phyloP scores from a whole-genome alignment of 1,140 invertebrate genomes.

The Leptestheria dahalacensis region DNA sequence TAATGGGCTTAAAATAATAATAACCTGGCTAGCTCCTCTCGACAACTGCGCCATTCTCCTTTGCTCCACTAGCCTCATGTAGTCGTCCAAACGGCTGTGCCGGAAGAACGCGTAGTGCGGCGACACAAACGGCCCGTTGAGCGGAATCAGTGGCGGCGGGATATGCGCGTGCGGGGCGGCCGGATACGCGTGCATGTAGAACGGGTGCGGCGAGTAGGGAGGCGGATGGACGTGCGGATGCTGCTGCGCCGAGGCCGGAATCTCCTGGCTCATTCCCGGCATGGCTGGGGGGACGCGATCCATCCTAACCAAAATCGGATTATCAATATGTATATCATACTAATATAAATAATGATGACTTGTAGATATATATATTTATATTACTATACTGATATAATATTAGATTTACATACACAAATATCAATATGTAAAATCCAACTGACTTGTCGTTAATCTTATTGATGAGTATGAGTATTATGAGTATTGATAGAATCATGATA shows the following conservation, averaged over 20 bases:
- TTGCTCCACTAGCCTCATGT: slow-evolving; percentile 39
- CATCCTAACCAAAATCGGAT: neutral
- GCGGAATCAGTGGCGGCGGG: slow-evolving; percentile 12
- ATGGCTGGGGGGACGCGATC: slow-evolving; percentile 27
- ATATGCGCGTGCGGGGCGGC: slow-evolving; percentile 9
- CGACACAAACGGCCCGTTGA: slow-evolving; percentile 24
- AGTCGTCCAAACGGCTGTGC: slow-evolving; percentile 31
- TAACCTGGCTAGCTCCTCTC: slow-evolving; percentile 51
- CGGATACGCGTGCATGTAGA: slow-evolving; percentile 7
- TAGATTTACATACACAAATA: neutral
- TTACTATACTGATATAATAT: neutral
- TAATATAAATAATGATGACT: neutral
- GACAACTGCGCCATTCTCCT: slow-evolving; percentile 37
- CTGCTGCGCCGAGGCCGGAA: neutral
- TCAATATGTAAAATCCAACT: neutral
- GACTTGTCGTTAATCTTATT: neutral
- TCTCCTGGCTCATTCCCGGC: slow-evolving; percentile 1
- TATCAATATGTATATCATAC: neutral
- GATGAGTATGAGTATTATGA: neutral
- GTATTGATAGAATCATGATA: no score
- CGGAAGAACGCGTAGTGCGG: slow-evolving; percentile 36
- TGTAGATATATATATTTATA: neutral
- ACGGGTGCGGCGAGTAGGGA: slow-evolving; percentile 4
- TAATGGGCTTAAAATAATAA: slow-evolving; percentile 20
- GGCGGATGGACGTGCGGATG: neutral